phyloP scores from a whole-genome alignment of 2,797 vertebrate genomes.

The Masticophis lateralis region DNA sequence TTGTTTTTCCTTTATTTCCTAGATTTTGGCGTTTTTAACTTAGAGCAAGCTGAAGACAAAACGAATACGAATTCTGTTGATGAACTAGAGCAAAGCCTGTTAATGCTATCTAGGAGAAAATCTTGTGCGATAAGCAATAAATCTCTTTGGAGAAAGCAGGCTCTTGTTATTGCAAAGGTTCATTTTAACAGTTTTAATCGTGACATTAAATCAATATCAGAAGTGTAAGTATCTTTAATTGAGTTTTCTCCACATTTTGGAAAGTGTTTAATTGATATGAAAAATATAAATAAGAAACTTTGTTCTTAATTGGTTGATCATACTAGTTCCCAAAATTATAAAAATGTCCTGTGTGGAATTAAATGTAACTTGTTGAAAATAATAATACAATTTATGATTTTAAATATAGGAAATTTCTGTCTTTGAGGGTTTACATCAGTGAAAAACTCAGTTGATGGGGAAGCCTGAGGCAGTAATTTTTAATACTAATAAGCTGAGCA shows the following conservation, averaged over 20 bases:
- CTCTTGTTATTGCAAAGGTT: constrained; percentile 82
- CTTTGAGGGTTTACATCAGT: no score
- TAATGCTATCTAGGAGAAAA: constrained; percentile 80
- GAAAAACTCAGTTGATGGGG: neutral
- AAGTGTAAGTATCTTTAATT: constrained; percentile 78
- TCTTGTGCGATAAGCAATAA: constrained; percentile 67
- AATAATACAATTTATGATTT: neutral
- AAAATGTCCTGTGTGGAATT: neutral
- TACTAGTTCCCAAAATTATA: neutral
- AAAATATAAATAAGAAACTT: neutral
- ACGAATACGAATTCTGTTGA: constrained; percentile 75
- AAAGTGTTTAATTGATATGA: accelerated
- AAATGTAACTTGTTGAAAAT: neutral
- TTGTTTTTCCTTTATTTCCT: constrained; percentile 6
- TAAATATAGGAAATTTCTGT: neutral
- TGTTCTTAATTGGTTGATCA: neutral
- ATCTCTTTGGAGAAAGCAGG: constrained; percentile 91
- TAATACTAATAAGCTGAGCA: neutral
- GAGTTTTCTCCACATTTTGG: neutral
- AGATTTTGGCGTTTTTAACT: constrained; percentile 92
- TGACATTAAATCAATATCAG: constrained; percentile 85
- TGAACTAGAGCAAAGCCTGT: constrained; percentile 85
- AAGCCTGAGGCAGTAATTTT: neutral
- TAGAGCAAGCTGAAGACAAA: constrained; percentile 77
- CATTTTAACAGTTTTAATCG: constrained; percentile 86